phyloP scores from a whole-genome alignment of 2,113 vertebrate species.

The Natator depressus region DNA sequence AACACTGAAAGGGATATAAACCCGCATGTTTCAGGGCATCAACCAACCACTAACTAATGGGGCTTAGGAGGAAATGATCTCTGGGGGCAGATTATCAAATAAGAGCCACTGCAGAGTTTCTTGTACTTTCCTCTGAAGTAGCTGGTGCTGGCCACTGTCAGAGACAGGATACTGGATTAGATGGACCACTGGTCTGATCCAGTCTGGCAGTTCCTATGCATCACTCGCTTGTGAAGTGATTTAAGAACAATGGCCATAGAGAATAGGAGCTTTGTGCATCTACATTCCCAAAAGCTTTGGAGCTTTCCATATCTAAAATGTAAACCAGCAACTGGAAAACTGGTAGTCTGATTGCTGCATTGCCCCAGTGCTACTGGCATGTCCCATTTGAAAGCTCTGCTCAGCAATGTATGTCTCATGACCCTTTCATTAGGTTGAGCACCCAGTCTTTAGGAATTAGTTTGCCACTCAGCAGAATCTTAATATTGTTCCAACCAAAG shows the following conservation, averaged over 20 bases:
- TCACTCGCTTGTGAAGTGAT: neutral
- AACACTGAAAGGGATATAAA: neutral
- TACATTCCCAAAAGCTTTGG: neutral
- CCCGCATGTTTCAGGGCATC: neutral
- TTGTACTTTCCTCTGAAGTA: neutral
- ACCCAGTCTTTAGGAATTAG: neutral
- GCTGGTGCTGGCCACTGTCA: neutral
- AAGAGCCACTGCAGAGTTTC: neutral
- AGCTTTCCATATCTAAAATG: neutral
- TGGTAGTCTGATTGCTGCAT: neutral
- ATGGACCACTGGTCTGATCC: neutral
- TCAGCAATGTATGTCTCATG: neutral
- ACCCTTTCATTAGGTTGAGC: neutral
- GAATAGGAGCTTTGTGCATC: neutral
- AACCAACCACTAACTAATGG: neutral
- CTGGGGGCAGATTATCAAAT: neutral
- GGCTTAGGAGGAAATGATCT: neutral
- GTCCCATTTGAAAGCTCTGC: rapidly evolving
- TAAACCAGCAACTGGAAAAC: neutral
- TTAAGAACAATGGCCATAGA: neutral
- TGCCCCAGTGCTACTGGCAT: neutral
- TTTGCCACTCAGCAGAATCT: neutral
- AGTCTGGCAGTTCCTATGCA: neutral
- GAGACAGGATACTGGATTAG: neutral
- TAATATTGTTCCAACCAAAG: neutral